Conservation (phyloP, 2,113 vertebrate genomes). For the Platichthys stellatus region DNA sequence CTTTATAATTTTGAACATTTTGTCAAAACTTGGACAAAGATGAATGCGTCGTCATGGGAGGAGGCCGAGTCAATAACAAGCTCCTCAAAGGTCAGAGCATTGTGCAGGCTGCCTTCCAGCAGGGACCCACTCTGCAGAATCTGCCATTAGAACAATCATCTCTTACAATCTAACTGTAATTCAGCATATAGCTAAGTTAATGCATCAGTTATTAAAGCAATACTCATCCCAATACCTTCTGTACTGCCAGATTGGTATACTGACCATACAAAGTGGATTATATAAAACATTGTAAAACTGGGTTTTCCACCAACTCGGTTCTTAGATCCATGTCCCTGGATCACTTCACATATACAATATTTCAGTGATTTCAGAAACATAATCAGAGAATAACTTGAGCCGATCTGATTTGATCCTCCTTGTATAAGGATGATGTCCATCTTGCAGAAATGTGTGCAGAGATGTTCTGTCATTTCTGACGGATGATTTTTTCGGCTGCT, state of each 20-base stretch:
- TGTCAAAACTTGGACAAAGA: conserved; percentile 39
- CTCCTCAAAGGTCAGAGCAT: conserved; percentile 46
- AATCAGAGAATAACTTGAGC: no score
- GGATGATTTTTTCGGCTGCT: no score
- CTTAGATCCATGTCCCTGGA: no score
- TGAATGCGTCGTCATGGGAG: conserved; percentile 13
- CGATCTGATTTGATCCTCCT: no score
- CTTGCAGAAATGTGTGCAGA: no score
- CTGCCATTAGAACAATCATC: no score
- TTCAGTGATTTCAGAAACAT: no score
- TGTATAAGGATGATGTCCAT: no score
- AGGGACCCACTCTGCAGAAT: conserved; percentile 23
- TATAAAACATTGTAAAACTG: no score
- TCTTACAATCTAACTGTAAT: background rate
- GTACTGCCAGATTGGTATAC: background rate
- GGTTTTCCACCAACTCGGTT: no score
- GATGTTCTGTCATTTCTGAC: no score
- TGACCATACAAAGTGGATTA: background rate
- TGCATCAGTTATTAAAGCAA: background rate
- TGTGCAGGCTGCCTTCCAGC: conserved; percentile 35
- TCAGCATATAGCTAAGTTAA: conserved; percentile 3
- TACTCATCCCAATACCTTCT: background rate
- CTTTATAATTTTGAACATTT: conserved; percentile 16
- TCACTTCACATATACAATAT: no score
- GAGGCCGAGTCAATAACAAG: conserved; percentile 16